Percentiles rank a stretch among this genome's conserved stretches.
These are phyloP conservation scores for Laterallus jamaicensis DNA, from an alignment of 2,113 vertebrate genomes.

Conservation along the genomic window DNA sequence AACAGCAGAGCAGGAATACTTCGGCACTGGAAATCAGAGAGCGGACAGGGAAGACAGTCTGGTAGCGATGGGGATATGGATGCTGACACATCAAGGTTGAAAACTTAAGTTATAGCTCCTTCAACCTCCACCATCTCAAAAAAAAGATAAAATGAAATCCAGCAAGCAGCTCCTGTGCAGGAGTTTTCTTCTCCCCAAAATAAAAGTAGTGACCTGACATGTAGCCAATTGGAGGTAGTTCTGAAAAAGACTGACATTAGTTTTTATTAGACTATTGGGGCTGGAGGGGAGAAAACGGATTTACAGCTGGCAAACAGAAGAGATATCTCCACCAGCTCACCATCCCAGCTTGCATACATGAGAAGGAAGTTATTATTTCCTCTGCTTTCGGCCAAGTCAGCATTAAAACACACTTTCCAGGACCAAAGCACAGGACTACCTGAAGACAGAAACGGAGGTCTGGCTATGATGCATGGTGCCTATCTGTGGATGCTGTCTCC, in stretches of 20 bases:
- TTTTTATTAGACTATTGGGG: neutral
- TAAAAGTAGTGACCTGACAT: too few relatives aligned
- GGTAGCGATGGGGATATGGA: accelerated
- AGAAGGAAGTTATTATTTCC: neutral
- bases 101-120: neutral
- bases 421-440: neutral
- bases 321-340: neutral
- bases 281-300: neutral
- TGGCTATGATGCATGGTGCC: neutral
- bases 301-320: neutral
- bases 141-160: neutral
- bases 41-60: neutral
- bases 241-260: neutral
- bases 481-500: neutral
- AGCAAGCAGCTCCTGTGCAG: neutral
- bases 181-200: too few relatives aligned
- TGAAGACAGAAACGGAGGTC: neutral
- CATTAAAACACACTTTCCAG: neutral
- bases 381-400: neutral
- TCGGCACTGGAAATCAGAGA: neutral
- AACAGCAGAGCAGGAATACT: neutral
- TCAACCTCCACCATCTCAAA: neutral
- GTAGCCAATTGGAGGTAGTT: too few relatives aligned
- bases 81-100: neutral
- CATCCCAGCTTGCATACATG: neutral